These are phyloP conservation scores for Philereme transversata DNA, from an alignment of 2,888 invertebrate genomes.

Conservation along the genomic window DNA sequence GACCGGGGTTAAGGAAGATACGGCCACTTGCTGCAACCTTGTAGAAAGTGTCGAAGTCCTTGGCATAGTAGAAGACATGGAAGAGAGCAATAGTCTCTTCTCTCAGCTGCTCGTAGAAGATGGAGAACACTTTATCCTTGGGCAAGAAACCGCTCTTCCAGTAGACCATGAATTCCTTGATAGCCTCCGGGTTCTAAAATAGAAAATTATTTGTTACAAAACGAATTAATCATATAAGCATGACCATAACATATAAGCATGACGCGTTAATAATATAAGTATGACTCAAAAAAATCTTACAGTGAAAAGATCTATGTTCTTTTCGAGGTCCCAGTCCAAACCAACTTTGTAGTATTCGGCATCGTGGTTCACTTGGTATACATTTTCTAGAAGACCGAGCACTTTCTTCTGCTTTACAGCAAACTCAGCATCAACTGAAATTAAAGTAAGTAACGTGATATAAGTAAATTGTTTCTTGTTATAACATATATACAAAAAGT, in stretches of 20 bases:
- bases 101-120: conserved; percentile 70
- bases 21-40: conserved; percentile 83
- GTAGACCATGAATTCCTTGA: conserved; percentile 68
- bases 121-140: conserved; percentile 78
- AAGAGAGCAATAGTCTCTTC: conserved; percentile 81
- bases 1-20: conserved; percentile 84
- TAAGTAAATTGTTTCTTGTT: too few relatives aligned
- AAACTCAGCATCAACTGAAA: conserved; percentile 50
- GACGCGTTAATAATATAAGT: background rate
- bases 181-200: conserved; percentile 67
- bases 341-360: conserved; percentile 68
- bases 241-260: too few relatives aligned
- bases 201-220: background rate
- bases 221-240: background rate
- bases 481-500: too few relatives aligned
- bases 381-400: conserved; percentile 71
- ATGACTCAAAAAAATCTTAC: conserved; percentile 49
- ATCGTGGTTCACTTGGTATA: conserved; percentile 60
- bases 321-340: conserved; percentile 61
- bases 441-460: conserved; percentile 8
- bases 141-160: conserved; percentile 76
- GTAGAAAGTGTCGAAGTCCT: conserved; percentile 85
- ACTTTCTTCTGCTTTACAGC: conserved; percentile 68
- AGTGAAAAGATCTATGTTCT: conserved; percentile 64
- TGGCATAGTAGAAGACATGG: conserved; percentile 84